phyloP scores from a whole-genome alignment of 2,113 vertebrate species.

The Bambusicola thoracicus region DNA sequence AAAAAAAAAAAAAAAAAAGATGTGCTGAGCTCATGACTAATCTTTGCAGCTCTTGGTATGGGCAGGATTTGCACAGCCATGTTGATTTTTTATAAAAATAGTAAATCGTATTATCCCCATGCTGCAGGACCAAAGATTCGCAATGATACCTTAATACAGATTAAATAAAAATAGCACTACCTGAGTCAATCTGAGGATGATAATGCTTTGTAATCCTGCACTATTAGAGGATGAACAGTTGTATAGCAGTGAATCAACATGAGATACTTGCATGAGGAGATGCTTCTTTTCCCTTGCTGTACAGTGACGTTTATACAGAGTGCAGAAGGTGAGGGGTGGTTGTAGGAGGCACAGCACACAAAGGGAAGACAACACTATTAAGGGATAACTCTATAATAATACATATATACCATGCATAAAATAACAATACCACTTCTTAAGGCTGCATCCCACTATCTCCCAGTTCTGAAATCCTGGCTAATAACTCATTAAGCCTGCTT shows the following conservation, averaged over 20 bases:
- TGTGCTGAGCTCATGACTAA: background rate
- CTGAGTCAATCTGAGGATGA: conserved; percentile 61
- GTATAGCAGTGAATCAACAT: conserved; percentile 53
- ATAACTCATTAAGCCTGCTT: background rate
- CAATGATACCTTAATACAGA: conserved; percentile 79
- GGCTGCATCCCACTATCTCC: background rate
- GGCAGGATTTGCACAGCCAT: conserved; percentile 68
- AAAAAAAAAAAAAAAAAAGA: background rate
- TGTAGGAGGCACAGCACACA: background rate
- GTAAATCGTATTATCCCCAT: conserved; percentile 75
- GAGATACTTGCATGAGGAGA: conserved; percentile 34
- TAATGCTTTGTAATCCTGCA: conserved; percentile 66
- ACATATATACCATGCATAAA: background rate
- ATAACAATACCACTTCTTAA: background rate
- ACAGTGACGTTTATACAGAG: background rate
- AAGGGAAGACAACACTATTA: background rate
- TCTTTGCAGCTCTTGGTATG: conserved; percentile 39
- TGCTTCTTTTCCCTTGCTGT: background rate
- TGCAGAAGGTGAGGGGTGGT: background rate
- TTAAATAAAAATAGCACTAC: conserved; percentile 70
- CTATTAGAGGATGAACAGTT: conserved; percentile 50
- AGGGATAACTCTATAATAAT: background rate
- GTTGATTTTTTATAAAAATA: conserved; percentile 76
- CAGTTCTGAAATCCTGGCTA: background rate
- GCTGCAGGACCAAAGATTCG: conserved; percentile 64